Evolutionary conservation across 2,113 vertebrate species (phyloP).

Genomic region (Saccopteryx bilineata): DNA sequence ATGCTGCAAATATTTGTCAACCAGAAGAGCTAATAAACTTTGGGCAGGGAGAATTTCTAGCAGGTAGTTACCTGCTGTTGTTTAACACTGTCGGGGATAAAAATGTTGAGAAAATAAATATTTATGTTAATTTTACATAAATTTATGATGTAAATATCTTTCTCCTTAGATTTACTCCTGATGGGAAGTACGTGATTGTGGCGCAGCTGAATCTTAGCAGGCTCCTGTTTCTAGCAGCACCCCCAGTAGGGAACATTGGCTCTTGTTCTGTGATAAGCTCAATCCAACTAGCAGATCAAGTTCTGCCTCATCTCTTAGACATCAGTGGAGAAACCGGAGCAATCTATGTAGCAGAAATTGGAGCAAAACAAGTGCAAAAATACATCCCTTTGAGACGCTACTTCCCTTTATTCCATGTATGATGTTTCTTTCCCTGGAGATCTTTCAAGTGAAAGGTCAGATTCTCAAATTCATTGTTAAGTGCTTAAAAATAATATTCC

Average conservation of each 20-base stretch:
- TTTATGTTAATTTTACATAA: neutral
- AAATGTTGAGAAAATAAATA: neutral
- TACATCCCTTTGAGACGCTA: slow-evolving; percentile 88
- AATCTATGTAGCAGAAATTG: slow-evolving; percentile 96
- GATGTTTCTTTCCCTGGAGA: neutral
- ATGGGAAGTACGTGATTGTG: slow-evolving; percentile 92
- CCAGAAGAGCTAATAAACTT: neutral
- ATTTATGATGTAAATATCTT: neutral
- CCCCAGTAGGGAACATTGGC: slow-evolving; percentile 92
- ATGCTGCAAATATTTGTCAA: neutral
- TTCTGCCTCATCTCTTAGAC: slow-evolving; percentile 95
- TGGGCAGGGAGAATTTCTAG: neutral
- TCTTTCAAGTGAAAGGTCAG: neutral
- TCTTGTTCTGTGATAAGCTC: slow-evolving; percentile 90
- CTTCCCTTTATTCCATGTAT: neutral
- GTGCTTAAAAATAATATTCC: neutral
- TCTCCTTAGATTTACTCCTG: slow-evolving; percentile 90
- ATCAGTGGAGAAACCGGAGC: slow-evolving; percentile 91
- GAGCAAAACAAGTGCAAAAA: slow-evolving; percentile 96
- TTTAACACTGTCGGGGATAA: neutral
- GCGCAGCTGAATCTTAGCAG: slow-evolving; percentile 94
- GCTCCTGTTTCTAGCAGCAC: slow-evolving; percentile 91
- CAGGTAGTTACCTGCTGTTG: no score
- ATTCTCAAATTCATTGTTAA: neutral
- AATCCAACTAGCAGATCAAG: slow-evolving; percentile 93